Base-by-base conservation (phyloP, 1,140 invertebrate species). In the Drosophila parabipectinata region DNA sequence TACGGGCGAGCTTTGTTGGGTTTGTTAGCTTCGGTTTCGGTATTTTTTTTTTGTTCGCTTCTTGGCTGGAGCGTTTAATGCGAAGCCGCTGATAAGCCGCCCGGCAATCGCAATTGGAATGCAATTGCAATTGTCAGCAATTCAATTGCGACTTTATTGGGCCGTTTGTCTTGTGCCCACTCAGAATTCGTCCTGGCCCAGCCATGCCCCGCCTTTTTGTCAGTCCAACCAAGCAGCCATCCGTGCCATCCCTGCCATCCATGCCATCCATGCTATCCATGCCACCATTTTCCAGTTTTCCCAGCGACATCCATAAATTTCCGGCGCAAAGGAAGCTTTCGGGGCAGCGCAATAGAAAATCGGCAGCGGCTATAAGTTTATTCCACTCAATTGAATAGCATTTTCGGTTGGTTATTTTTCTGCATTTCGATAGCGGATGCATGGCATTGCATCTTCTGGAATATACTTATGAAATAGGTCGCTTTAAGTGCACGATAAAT, bases 361-460 rank as follows among this genome's bases (percentile, higher is more conserved):
- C 80, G 52, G 66, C 30, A 59, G 24, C 61, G 55, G 44, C 74
- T 63, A 79, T 74, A 78, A 88, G 83, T 87, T 87, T 87, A 87
- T 88, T 87, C 82, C 83, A 87, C 82, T 88, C 82, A 83, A 87
- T 88, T 87, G 82, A 87, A 87, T 82, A 79, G 75, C 79, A 76
- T 88, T 83, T 77, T 82, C 50, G 45, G 32, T 69, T 37, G 34
- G 2, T 37, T 69, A 71, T 69, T 50, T 68, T 41, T 15, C 10
- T 21, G 4, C 51, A 37, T 52, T 47, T 10, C 10, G 28, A 39
- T 14, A 64, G 34, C 63, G 60, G 21, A 45, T 67, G 63, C 44
- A 44, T 6, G 14, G 10, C 63, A 39, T 44, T 52, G 63, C 63
- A 67, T 67, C 63, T 67, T 32, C 32, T 52, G 32, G 34, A 28